Conservation (phyloP, 2,113 vertebrate genomes). For the Hyla sarda region DNA sequence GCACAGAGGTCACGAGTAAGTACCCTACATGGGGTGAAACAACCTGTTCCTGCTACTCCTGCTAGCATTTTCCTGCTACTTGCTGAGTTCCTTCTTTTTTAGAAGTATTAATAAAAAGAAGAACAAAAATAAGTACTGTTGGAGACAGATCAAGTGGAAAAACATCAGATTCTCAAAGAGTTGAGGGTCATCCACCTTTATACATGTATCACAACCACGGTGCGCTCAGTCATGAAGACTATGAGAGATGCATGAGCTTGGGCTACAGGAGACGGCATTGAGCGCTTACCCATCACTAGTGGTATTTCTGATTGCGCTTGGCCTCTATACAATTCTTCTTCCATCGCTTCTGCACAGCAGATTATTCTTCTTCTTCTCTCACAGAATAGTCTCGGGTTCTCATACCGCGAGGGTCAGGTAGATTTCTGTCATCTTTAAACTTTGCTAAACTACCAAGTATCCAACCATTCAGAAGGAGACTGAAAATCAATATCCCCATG, state of each 20-base stretch:
- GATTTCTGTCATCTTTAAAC: conserved; percentile 33
- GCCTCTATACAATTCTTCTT: background rate
- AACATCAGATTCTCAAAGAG: background rate
- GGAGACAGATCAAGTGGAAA: background rate
- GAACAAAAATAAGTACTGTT: background rate
- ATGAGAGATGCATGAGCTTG: background rate
- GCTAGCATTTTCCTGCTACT: no score
- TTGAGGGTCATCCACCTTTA: background rate
- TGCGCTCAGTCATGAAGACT: background rate
- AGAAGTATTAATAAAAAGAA: no score
- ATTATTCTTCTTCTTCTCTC: background rate
- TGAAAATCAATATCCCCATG: conserved; percentile 60
- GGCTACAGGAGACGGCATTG: background rate
- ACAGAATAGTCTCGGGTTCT: background rate
- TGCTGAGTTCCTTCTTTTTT: no score
- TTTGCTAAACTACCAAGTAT: conserved; percentile 39
- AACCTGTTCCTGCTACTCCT: no score
- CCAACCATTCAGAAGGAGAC: conserved; percentile 34
- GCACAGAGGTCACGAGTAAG: no score
- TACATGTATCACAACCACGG: background rate
- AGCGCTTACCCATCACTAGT: background rate
- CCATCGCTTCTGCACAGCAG: background rate
- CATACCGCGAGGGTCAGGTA: background rate
- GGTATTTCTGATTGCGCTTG: conserved; percentile 30
- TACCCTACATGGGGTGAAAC: no score